Evolutionary conservation across 2,888 invertebrate species (phyloP), one percentile per base, ranked within the genome.

Genomic region (Pediacus dermestoides): DNA sequence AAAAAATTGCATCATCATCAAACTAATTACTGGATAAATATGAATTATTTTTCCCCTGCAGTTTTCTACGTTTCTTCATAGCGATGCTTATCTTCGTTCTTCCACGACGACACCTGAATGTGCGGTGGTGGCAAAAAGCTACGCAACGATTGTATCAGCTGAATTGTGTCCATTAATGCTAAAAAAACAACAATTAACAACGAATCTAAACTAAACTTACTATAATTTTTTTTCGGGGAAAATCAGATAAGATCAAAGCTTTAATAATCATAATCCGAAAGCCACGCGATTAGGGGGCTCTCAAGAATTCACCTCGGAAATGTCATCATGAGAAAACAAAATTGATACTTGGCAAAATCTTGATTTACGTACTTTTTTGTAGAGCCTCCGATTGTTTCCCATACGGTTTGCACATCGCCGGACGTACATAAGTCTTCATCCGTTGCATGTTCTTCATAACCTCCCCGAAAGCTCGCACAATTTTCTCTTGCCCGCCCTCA

Each of bases 391-490:
- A 88, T 70, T 89, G 89, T 67, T 89, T 89, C 50, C 89, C 89
- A 67, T 89, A 89, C 12, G 89, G 89, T 70, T 89, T 89, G 67
- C 88, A 89, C 89, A 89, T 89, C 42, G 89, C 83, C 44, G 88
- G 89, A 39, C 88, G 77, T 55, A 89, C 88, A 62, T 88, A 89
- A 31, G 87, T 85, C 66, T 89, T 87, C 87, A 89, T 89, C 60
- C 88, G 80, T 53, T 84, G 82, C 82, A 89, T 82, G 69, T 89
- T 89, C 60, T 88, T 85, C 80, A 89, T 88, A 30, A 89, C 79
- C 70, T 89, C 88, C 1, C 84, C 81, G 70, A 89, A 89, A 10
- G 88, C 86, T 44, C 88, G 76, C 41, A 89, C 85, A 44, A 89
- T 88, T 58, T 89, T 87, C 68, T 89, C 89, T 68, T 88, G 88